These are phyloP conservation scores for Buathra laborator DNA, from an alignment of 2,888 invertebrate genomes.

Conservation along the genomic window DNA sequence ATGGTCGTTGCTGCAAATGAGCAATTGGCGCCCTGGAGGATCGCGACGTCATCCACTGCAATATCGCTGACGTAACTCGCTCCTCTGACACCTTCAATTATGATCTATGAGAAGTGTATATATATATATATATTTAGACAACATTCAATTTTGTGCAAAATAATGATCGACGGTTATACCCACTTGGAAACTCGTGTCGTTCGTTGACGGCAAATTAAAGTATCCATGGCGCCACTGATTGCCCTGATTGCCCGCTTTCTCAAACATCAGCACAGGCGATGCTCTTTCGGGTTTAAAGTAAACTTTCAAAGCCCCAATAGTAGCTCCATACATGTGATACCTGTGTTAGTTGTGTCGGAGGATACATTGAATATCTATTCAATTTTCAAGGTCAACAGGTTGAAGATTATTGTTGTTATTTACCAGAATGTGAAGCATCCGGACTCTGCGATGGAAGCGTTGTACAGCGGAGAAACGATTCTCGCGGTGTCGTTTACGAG, in stretches of 20 bases:
- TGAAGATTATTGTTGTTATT: constrained; percentile 25
- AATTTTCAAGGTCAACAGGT: background rate
- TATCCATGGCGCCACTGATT: constrained; percentile 89
- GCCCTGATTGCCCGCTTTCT: constrained; percentile 89
- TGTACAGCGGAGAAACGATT: constrained; percentile 91
- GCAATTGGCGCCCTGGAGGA: constrained; percentile 88
- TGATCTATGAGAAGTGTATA: constrained; percentile 87
- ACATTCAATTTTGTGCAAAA: constrained; percentile 11
- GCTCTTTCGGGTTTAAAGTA: constrained; percentile 86
- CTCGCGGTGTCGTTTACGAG: constrained; percentile 89
- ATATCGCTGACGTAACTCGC: constrained; percentile 90
- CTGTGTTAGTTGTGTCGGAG: constrained; percentile 79
- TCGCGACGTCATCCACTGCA: constrained; percentile 92
- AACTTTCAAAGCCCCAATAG: constrained; percentile 87
- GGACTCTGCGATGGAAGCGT: constrained; percentile 82
- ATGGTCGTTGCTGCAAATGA: constrained; percentile 56
- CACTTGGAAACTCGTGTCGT: constrained; percentile 81
- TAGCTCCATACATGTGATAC: constrained; percentile 93
- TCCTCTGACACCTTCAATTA: constrained; percentile 92
- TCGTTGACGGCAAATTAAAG: constrained; percentile 84
- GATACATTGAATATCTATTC: background rate
- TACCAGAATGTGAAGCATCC: constrained; percentile 86
- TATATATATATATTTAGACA: background rate
- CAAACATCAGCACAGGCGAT: constrained; percentile 87
- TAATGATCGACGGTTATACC: constrained; percentile 60